Percentiles rank a stretch among this genome's conserved stretches.
phyloP scores from a whole-genome alignment of 2,888 invertebrate genomes.

The Ichneumon xanthorius region DNA sequence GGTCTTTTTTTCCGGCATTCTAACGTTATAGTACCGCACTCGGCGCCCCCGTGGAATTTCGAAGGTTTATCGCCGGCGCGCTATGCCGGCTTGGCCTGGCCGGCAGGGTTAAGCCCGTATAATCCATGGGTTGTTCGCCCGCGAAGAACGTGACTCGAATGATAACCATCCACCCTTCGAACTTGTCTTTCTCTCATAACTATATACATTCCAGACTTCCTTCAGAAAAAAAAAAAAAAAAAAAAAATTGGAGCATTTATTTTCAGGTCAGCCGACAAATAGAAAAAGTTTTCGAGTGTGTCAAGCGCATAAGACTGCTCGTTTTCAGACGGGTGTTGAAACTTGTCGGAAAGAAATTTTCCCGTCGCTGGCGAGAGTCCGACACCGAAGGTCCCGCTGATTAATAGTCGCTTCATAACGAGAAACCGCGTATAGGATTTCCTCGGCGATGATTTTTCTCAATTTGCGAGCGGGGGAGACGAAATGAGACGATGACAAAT shows the following conservation, averaged over 20 bases:
- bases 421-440: slow-evolving; percentile 12
- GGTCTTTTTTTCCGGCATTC: slow-evolving; percentile 28
- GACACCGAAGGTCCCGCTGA: not conserved
- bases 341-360: slow-evolving; percentile 8
- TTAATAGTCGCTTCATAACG: slow-evolving; percentile 40
- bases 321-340: no score
- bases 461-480: not conserved
- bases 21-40: slow-evolving; percentile 39
- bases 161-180: slow-evolving; percentile 44
- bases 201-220: slow-evolving; percentile 1
- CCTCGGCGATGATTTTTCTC: slow-evolving; percentile 30
- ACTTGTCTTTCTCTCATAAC: slow-evolving; percentile 20
- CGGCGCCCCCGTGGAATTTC: slow-evolving; percentile 56
- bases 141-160: slow-evolving; percentile 58
- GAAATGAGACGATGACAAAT: slow-evolving; percentile 46
- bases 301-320: no score
- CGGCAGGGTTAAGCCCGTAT: slow-evolving; percentile 55
- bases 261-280: no score
- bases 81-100: slow-evolving; percentile 15
- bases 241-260: not conserved
- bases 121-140: slow-evolving; percentile 63
- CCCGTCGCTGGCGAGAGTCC: not conserved
- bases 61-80: slow-evolving; percentile 59
- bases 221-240: slow-evolving; percentile 1
- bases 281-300: no score